These are phyloP conservation scores for Allygus modestus DNA, from an alignment of 2,888 invertebrate species.

Conservation along the genomic window DNA sequence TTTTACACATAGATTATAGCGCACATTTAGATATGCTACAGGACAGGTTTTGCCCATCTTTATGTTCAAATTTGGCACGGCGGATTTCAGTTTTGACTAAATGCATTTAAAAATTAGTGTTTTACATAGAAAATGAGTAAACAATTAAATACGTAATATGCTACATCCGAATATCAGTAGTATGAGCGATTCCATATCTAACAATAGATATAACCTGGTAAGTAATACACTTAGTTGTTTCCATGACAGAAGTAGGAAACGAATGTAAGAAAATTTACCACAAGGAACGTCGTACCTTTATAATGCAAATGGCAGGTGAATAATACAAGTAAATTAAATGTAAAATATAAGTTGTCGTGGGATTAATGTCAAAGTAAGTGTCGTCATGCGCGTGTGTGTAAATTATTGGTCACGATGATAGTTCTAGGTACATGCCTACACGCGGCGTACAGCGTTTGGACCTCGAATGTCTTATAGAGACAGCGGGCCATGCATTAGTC, in stretches of 20 bases:
- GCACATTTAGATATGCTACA: no score
- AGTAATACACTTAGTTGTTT: no score
- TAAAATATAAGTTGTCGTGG: conserved; percentile 38
- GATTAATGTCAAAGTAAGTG: conserved; percentile 1
- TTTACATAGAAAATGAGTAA: no score
- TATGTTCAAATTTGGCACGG: no score
- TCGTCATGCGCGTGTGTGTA: conserved; percentile 29
- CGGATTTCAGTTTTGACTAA: no score
- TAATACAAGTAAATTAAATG: conserved; percentile 28
- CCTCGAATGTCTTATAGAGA: conserved; percentile 14
- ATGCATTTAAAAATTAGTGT: no score
- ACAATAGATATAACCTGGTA: no score
- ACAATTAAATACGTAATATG: no score
- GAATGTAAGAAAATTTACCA: neutral
- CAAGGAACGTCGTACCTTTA: neutral
- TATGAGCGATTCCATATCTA: no score
- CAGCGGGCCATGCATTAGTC: conserved; percentile 1
- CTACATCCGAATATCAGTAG: no score
- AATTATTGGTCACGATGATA: conserved; percentile 24
- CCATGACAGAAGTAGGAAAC: neutral
- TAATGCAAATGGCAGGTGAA: conserved; percentile 8
- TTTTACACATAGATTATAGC: no score
- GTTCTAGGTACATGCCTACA: conserved; percentile 1
- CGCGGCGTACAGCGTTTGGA: neutral
- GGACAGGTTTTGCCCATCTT: no score